Base-by-base conservation (phyloP, 2,797 vertebrate genomes). In the Tiaroga cobitis region DNA sequence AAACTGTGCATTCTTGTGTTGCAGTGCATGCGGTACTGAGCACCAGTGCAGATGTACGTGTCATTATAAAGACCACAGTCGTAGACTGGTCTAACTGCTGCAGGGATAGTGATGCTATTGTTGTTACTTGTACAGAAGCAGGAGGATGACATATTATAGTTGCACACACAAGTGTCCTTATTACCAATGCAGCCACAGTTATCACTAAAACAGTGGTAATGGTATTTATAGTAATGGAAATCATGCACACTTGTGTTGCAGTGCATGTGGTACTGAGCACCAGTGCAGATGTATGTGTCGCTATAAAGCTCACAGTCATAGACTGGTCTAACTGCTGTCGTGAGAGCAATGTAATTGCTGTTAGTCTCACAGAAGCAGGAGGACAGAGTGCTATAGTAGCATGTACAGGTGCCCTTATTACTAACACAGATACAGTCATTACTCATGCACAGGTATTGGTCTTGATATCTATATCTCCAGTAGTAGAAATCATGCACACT, bases 41-140 rank as follows among this genome's bases (percentile, higher is more conserved):
- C 26, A 8, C 63, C 63, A 5, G 49, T 61, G 59, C 59, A 56
- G 9, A 24, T 21, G 8, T 24, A 7, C 1, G 59, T n/a, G n/a
- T 61, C 13, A 0, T 70, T 70, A 43, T 43, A 69, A 70, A 70
- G n/a, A 10, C 3, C 9, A 61, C 59, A 63, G n/a, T 63, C 11
- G 15, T 11, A 63, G 3, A 54, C 19, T 29, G 46, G 46, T 34
- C 26, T 13, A 3, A 75, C 72, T 75, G 43, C 26, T 10, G 26
- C 0, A 11, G 16, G 0, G 9, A 75, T 2, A 11, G 26, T 13
- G 1, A 0, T 21, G 16, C 0, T 43, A 43, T 80, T 46, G 3
- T 0, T 0, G 2, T 34, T 3, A 37, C 4, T 49, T 16, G 13
- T 13, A 65, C 63, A 68, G 43, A 68, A 68, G 21, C 78, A 80